Evolutionary conservation across 2,888 invertebrate genomes (phyloP), one percentile per base, ranked within the genome.

Genomic region (Nemotelus nigrinus): DNA sequence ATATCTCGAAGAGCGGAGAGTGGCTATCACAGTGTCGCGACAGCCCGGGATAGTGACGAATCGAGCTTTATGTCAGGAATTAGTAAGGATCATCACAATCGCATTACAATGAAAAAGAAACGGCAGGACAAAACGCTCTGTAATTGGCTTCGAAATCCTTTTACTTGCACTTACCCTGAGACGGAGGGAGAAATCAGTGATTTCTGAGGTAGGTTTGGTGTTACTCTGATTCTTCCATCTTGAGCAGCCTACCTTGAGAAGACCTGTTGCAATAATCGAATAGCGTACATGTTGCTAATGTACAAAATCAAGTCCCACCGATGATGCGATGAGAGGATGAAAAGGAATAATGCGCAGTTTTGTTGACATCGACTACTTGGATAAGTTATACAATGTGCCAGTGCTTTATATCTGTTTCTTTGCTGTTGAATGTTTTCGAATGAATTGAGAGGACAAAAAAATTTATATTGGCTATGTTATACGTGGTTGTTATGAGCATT

Each of bases 21-120:
- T 83, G 97, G 97, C 1, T 97, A 96, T 83, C 97, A 97, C 84
- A 96, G 96, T 83, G 94, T 96, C 81, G 93, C 96, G 7, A 87
- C 87, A 0, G 87, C 86, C 2, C 89, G 96, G 79, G 96, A 96
- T 85, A 94, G 94, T 81, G 96, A 96, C 84, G 95, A 94, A 80
- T 95, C 95, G 43, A 95, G 94, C 78, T 91, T 95, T 81, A 95
- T 94, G 81, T 96, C 96, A 25, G 91, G 86, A 67, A 82, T 86
- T 78, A 86, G 86, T 2, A 87, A 87, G 81, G 84, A 85, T 41
- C 85, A 85, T 78, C 85, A 85, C 78, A 86, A 86, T 82, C 84
- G 86, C 50, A 87, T 86, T 50, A 84, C 84, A 76, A 81, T 84
- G 77, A 86, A 90, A 81, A 90, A 90, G 82, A 92, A 92, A 82